Evolutionary conservation across 1,140 invertebrate species (phyloP), one percentile per base, ranked within the genome.

Genomic region (Bombus huntii): DNA sequence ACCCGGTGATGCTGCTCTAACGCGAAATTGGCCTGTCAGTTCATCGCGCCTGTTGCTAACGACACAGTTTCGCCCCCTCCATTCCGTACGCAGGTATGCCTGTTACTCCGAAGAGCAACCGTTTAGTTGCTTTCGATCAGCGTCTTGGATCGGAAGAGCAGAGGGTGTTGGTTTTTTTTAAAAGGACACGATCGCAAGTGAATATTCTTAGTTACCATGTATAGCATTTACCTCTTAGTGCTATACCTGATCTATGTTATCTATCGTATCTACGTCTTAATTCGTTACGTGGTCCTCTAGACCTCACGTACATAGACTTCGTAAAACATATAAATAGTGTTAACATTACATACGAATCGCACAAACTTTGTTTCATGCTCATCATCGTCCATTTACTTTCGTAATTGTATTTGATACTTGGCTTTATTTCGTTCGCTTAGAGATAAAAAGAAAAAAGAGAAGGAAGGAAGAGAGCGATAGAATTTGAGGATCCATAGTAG

Each of bases 21-120:
- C 65, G 75, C 71, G 47, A 79, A 84, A 84, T 77, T 84, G 66
- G 65, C 59, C 75, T 71, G 65, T 59, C 82, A 59, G 82, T 71
- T 78, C 3, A 59, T 78, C 47, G 82, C 65, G 74, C 83, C 76
- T 84, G 83, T 84, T 84, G 76, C 83, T 84, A 53, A 84, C 47
- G 66, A 62, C 75, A 71, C 37, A 31, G 47, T 57, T 71, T 57
- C 74, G 8, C 34, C 75, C 65, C 62, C 80, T 82, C 81, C 31
- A 47, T 72, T 53, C 12, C 3, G 53, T 25, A 83, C 66, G 68
- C 47, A 82, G 65, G 22, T 82, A 72, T 82, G 72, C 80, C 59
- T 68, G 79, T 82, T 86, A 83, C 73, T 66, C 28, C 12, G 42
- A 47, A 25, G 59, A 57, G 73, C 37, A 71, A 82, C 39, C 66